A percentile compares a stretch with the other conserved stretches of the same genome.
phyloP scores from a whole-genome alignment of 2,113 vertebrate species.

The human region GRCh38 chr2:211281001-211281500 shows the following conservation, averaged over 20 bases:
- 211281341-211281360: background rate
- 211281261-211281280: background rate
- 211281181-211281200: background rate
- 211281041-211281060: background rate
- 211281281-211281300: background rate
- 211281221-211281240: background rate
- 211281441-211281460: background rate
- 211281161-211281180: background rate
- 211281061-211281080: background rate
- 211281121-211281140: background rate
- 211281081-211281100: background rate
- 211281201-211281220: background rate
- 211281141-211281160: background rate
- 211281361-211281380: background rate
- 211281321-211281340: background rate
- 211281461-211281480: background rate
- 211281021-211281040: background rate
- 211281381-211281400: background rate
- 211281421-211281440: background rate
- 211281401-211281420: background rate
- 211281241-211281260: background rate
- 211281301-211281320: background rate
- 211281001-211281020: background rate
- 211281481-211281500: background rate
- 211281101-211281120: background rate